phyloP scores from a whole-genome alignment of 2,888 invertebrate species.

The Helleia helle region DNA sequence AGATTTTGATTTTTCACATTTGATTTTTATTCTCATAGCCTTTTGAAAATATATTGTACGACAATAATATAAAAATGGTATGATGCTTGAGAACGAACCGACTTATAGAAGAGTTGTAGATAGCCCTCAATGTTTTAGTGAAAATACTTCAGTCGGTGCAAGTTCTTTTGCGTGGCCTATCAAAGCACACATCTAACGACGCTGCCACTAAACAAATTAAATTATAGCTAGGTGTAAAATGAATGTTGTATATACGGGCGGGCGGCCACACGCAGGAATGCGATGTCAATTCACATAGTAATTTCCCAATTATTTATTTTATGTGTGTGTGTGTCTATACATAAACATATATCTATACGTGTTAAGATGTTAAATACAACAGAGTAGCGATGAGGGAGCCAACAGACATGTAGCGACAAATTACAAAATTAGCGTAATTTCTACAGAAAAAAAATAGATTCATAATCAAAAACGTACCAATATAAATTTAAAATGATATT shows the following conservation, averaged over 20 bases:
- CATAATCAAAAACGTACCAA: constrained; percentile 84
- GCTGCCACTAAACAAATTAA: constrained; percentile 12
- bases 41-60: constrained; percentile 9
- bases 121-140: constrained; percentile 26
- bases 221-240: constrained; percentile 18
- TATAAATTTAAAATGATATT: constrained; percentile 65
- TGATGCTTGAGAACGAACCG: constrained; percentile 16
- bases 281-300: constrained; percentile 62
- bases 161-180: constrained; percentile 17
- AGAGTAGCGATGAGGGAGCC: constrained; percentile 43
- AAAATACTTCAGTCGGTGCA: constrained; percentile 19
- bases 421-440: constrained; percentile 71
- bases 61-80: constrained; percentile 20
- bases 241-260: constrained; percentile 25
- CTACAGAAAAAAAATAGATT: constrained; percentile 73
- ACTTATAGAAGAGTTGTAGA: constrained; percentile 23
- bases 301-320: constrained; percentile 49
- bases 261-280: constrained; percentile 38
- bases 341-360: constrained; percentile 57
- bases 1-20: neutral
- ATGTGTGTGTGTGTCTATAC: constrained; percentile 52
- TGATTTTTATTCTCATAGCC: constrained; percentile 1
- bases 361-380: constrained; percentile 64
- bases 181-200: constrained; percentile 9
- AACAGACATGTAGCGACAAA: constrained; percentile 52